Percentiles rank a stretch among this genome's conserved stretches.
Conservation (phyloP, 1,140 invertebrate genomes). For the Bemisia tabaci region DNA sequence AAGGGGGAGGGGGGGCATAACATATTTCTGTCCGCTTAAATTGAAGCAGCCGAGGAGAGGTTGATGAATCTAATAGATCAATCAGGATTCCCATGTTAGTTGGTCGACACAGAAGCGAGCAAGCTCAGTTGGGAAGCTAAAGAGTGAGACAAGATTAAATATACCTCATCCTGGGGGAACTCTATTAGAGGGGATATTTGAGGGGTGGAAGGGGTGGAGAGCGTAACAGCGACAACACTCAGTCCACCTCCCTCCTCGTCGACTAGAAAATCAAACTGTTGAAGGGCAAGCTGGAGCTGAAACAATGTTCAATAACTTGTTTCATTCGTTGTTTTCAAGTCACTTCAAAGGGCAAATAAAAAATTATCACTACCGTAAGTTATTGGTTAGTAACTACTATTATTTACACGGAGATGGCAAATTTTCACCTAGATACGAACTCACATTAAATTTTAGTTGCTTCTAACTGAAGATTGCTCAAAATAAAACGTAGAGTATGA, state of each 20-base stretch:
- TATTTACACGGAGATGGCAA: too few species aligned
- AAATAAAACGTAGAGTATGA: too few species aligned
- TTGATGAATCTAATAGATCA: too few species aligned
- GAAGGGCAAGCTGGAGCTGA: slow-evolving; percentile 65
- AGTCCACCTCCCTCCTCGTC: slow-evolving; percentile 49
- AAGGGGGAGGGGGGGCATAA: too few species aligned
- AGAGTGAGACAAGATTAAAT: slow-evolving; percentile 24
- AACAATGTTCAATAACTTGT: slow-evolving; percentile 20
- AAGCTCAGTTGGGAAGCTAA: slow-evolving; percentile 16
- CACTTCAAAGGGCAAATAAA: too few species aligned
- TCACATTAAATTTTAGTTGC: too few species aligned
- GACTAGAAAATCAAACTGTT: slow-evolving; percentile 78
- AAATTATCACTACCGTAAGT: too few species aligned
- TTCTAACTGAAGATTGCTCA: too few species aligned
- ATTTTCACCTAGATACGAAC: too few species aligned
- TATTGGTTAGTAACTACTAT: too few species aligned
- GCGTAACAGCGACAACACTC: slow-evolving; percentile 27
- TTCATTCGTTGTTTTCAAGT: background rate
- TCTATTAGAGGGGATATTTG: slow-evolving; percentile 48
- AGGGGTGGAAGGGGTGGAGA: slow-evolving; percentile 35
- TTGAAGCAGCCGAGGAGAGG: too few species aligned
- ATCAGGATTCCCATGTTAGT: background rate
- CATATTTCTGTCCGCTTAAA: too few species aligned
- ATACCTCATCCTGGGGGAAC: slow-evolving; percentile 62
- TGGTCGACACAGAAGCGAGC: background rate